Evolutionary conservation across 2,113 vertebrate genomes (phyloP).

Genomic region (Prunella fulvescens): DNA sequence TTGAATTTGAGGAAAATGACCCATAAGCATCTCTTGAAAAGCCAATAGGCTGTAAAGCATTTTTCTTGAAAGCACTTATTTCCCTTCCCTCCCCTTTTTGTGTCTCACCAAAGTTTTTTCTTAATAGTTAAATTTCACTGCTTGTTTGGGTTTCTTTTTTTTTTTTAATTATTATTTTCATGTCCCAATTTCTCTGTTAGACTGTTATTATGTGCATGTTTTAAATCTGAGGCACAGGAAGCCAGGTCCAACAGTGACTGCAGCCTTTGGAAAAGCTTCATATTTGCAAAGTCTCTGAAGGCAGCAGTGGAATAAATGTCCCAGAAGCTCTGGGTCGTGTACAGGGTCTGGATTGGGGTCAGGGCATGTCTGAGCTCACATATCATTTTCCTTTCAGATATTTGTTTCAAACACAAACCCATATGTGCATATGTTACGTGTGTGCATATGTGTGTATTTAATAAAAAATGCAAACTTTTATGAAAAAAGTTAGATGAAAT

Average conservation of each 20-base stretch:
- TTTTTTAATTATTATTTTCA: background rate
- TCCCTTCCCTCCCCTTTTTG: fast-evolving
- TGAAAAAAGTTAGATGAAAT: background rate
- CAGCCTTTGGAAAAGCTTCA: background rate
- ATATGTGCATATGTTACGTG: too few relatives aligned
- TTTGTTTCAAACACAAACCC: background rate
- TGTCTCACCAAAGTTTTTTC: background rate
- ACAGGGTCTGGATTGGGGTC: background rate
- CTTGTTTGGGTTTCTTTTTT: background rate
- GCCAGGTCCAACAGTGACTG: background rate
- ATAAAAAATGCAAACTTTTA: background rate
- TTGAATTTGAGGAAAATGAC: background rate
- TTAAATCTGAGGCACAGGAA: background rate
- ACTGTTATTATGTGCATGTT: background rate
- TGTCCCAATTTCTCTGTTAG: background rate
- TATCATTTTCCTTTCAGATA: background rate
- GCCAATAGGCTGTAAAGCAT: background rate
- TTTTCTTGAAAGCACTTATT: background rate
- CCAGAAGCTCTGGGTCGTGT: background rate
- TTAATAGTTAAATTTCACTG: background rate
- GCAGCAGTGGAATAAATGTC: background rate
- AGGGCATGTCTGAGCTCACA: background rate
- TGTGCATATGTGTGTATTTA: background rate
- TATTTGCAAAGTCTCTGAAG: background rate
- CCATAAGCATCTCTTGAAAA: background rate